Conservation (phyloP, 2,113 vertebrate genomes). For the Laterallus jamaicensis region DNA sequence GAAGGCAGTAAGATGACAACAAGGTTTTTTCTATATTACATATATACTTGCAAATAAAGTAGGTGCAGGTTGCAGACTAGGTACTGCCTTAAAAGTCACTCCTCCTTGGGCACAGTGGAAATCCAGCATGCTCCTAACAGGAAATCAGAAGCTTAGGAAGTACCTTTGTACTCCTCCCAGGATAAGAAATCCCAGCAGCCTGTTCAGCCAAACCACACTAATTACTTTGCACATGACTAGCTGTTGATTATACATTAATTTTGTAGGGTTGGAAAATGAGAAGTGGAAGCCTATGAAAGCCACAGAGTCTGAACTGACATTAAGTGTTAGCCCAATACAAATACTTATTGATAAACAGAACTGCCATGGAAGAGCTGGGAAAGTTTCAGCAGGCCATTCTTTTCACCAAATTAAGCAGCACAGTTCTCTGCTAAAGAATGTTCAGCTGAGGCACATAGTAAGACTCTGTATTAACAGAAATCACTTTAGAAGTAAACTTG, state of each 20-base stretch:
- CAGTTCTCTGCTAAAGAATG: background rate
- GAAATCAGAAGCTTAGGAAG: background rate
- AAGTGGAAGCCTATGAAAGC: background rate
- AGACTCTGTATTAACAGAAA: background rate
- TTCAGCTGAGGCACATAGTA: background rate
- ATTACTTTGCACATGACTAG: background rate
- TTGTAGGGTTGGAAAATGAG: background rate
- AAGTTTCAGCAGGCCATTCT: background rate
- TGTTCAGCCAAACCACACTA: background rate
- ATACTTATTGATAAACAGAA: background rate
- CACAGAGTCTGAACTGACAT: background rate
- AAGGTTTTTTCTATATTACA: background rate
- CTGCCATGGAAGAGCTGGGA: background rate
- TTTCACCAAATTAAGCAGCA: background rate
- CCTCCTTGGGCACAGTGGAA: background rate
- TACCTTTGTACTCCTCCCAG: background rate
- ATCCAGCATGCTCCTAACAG: background rate
- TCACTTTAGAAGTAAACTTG: background rate
- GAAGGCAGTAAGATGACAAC: background rate
- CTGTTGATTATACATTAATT: background rate
- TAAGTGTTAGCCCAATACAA: background rate
- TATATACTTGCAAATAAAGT: background rate
- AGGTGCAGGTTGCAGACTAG: background rate
- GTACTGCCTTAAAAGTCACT: background rate
- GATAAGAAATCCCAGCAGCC: background rate